Evolutionary conservation across 1,140 invertebrate genomes (phyloP).

Genomic region (Aphis gossypii): DNA sequence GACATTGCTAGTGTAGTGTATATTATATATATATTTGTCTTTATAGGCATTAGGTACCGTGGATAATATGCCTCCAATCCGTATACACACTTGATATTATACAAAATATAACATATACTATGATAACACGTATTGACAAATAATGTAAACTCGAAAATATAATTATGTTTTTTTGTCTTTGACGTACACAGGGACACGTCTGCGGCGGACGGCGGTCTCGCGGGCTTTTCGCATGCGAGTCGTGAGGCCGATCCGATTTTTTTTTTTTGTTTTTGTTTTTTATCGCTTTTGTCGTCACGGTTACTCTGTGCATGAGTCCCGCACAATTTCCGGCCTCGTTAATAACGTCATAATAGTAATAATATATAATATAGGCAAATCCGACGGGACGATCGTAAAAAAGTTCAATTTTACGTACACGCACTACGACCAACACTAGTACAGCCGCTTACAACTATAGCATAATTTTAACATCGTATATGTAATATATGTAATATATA

Average conservation of each 20-base stretch:
- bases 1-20: background rate
- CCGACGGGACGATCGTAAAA: constrained; percentile 33
- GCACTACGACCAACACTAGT: background rate
- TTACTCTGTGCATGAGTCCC: constrained; percentile 21
- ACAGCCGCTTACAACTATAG: background rate
- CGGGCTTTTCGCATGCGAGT: background rate
- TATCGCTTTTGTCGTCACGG: constrained; percentile 15
- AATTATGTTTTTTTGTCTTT: background rate
- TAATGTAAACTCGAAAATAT: background rate
- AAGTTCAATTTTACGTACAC: constrained; percentile 41
- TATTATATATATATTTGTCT: background rate
- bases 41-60: background rate
- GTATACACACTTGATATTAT: background rate
- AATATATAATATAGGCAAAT: constrained; percentile 26
- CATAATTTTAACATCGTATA: background rate
- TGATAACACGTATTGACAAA: constrained; percentile 4
- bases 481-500: background rate
- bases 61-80: background rate
- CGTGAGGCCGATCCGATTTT: background rate
- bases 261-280: constrained; percentile 36
- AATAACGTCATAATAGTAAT: constrained; percentile 36
- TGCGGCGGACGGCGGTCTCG: background rate
- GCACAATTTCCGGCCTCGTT: constrained; percentile 47
- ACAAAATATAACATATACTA: background rate
- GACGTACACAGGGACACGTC: background rate